These are phyloP conservation scores for Papilio helenus DNA, from an alignment of 1,140 invertebrate genomes.

Conservation along the genomic window DNA sequence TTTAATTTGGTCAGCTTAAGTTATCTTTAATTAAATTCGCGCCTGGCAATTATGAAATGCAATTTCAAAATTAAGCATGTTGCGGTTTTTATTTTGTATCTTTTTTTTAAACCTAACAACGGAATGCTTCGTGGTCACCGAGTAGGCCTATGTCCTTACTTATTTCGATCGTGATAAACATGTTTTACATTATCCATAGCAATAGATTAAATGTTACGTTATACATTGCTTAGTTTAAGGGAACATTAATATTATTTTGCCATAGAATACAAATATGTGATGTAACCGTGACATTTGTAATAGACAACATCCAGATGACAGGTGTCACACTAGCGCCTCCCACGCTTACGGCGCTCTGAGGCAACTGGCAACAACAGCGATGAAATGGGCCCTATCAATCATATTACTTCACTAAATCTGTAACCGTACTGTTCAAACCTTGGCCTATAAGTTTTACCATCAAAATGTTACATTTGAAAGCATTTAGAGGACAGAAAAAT, in stretches of 20 bases:
- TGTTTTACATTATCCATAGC: too few species aligned
- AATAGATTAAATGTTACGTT: too few species aligned
- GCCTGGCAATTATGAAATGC: not conserved
- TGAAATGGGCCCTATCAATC: constrained; percentile 10
- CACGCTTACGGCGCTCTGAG: not conserved
- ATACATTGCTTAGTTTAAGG: not conserved
- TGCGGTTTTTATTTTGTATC: not conserved
- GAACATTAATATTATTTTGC: not conserved
- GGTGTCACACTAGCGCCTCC: not conserved
- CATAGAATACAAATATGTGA: not conserved
- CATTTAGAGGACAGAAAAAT: not conserved
- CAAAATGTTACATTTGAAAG: not conserved
- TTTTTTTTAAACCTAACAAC: too few species aligned
- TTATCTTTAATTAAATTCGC: not conserved
- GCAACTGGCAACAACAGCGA: not conserved
- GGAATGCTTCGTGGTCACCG: too few species aligned
- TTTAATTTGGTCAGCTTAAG: not conserved
- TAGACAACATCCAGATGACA: not conserved
- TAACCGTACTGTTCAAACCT: not conserved
- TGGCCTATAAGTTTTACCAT: not conserved
- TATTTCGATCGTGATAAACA: too few species aligned
- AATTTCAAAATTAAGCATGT: not conserved
- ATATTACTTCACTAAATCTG: not conserved
- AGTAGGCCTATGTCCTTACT: too few species aligned
- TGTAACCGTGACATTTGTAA: not conserved